Percentiles rank a stretch among this genome's conserved stretches.
Conservation (phyloP, 2,888 invertebrate genomes). For the Rhagonycha fulva region DNA sequence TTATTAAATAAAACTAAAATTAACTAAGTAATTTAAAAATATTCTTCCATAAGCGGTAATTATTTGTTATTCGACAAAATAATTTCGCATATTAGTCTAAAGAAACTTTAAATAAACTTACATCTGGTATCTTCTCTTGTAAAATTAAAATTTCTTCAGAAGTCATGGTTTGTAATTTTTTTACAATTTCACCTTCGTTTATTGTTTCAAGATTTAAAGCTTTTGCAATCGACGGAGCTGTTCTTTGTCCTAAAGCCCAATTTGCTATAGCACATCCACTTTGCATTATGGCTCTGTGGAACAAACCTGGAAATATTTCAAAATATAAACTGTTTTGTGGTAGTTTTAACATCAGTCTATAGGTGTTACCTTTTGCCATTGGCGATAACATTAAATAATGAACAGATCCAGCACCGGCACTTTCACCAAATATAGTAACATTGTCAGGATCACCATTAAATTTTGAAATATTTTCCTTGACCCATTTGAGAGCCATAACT, state of each 20-base stretch:
- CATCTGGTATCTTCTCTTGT: constrained; percentile 5
- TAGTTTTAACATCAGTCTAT: neutral
- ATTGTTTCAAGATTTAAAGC: neutral
- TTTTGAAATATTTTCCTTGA: constrained; percentile 49
- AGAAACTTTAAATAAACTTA: neutral
- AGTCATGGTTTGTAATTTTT: constrained; percentile 7
- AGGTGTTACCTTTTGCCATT: constrained; percentile 24
- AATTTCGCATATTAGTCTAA: no score
- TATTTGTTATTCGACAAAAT: no score
- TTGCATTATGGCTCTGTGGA: constrained; percentile 40
- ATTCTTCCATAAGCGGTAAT: no score
- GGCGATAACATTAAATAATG: constrained; percentile 50
- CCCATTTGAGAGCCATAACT: constrained; percentile 9
- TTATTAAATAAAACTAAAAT: no score
- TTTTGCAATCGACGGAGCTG: constrained; percentile 10
- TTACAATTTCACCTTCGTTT: constrained; percentile 8
- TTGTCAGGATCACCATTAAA: constrained; percentile 55
- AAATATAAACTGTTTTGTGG: no score
- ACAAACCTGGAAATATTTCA: neutral
- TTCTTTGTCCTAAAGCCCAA: constrained; percentile 32
- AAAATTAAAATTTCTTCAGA: neutral
- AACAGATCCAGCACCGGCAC: constrained; percentile 28
- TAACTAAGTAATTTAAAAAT: no score
- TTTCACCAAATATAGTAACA: constrained; percentile 55
- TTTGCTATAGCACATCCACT: constrained; percentile 40